These are phyloP conservation scores for Brachionus angularis DNA, from an alignment of 1,140 invertebrate species.

Conservation along the genomic window DNA sequence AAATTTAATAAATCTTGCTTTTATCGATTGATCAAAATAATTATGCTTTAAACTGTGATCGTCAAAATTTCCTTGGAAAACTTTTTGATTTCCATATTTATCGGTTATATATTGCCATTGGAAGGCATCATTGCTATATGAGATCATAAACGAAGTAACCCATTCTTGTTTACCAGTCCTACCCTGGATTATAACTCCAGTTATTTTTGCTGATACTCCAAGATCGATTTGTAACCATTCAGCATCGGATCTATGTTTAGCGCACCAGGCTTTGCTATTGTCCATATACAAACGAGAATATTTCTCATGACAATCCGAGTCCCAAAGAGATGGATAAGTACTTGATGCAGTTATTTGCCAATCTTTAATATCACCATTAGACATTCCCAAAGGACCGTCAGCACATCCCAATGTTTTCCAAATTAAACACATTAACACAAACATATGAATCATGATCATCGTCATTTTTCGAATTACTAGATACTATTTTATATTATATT, in stretches of 20 bases:
- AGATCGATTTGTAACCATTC: conserved; percentile 63
- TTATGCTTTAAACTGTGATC: conserved; percentile 60
- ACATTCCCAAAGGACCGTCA: conserved; percentile 28
- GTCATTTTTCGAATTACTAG: no score
- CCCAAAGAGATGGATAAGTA: conserved; percentile 58
- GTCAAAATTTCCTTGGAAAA: conserved; percentile 60
- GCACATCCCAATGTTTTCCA: conserved; percentile 2
- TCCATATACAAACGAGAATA: conserved; percentile 62
- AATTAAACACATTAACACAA: neutral
- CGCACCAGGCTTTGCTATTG: conserved; percentile 61
- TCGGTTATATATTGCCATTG: conserved; percentile 61
- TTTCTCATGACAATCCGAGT: conserved; percentile 61
- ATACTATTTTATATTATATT: no score
- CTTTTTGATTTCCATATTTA: conserved; percentile 60
- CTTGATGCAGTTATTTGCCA: conserved; percentile 64
- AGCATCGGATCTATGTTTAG: conserved; percentile 59
- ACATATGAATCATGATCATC: no score
- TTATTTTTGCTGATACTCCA: conserved; percentile 61
- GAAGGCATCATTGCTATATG: conserved; percentile 61
- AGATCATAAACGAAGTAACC: conserved; percentile 61
- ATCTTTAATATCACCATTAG: conserved; percentile 57
- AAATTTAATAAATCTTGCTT: conserved; percentile 61
- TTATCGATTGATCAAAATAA: conserved; percentile 60
- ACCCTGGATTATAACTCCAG: conserved; percentile 62
- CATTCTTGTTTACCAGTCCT: conserved; percentile 61